Conservation (phyloP, 2,113 vertebrate genomes). For the Oxygymnocypris stewartii region DNA sequence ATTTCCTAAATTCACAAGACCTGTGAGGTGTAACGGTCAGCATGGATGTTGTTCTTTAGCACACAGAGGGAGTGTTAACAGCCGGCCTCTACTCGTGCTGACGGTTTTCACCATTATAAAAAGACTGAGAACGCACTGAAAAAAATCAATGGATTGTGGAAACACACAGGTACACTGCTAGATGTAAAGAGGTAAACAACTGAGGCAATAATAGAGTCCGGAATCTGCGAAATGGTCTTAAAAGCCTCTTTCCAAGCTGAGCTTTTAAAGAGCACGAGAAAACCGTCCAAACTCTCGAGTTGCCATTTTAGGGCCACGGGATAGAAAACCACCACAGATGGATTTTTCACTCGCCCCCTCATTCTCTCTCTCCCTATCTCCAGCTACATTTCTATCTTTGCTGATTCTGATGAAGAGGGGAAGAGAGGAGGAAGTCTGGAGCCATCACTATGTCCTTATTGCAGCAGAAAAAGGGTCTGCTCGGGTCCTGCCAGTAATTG, state of each 20-base stretch:
- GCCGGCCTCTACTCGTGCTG: neutral
- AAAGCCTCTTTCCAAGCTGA: slow-evolving; percentile 50
- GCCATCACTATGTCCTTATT: slow-evolving; percentile 65
- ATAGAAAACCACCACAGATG: slow-evolving; percentile 27
- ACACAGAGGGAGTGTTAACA: slow-evolving; percentile 19
- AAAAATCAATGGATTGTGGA: slow-evolving; percentile 44
- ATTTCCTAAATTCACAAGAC: neutral
- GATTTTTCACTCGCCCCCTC: slow-evolving; percentile 38
- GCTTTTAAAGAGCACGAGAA: slow-evolving; percentile 42
- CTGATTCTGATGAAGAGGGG: slow-evolving; percentile 49
- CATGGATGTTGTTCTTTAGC: neutral
- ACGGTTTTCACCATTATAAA: slow-evolving; percentile 41
- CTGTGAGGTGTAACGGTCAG: neutral
- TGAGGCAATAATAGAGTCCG: slow-evolving; percentile 46
- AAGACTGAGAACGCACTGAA: slow-evolving; percentile 8
- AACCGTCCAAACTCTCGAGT: slow-evolving; percentile 38
- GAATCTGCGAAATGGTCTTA: slow-evolving; percentile 50
- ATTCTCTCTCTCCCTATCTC: slow-evolving; percentile 45
- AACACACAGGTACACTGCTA: slow-evolving; percentile 36
- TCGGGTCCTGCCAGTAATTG: slow-evolving; percentile 70
- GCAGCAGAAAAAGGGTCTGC: slow-evolving; percentile 65
- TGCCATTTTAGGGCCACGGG: slow-evolving; percentile 34
- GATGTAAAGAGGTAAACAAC: slow-evolving; percentile 55
- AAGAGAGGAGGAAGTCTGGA: slow-evolving; percentile 65
- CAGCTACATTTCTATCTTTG: slow-evolving; percentile 59